Base-by-base conservation (phyloP, 2,797 vertebrate genomes). In the Sebastes oblongus region DNA sequence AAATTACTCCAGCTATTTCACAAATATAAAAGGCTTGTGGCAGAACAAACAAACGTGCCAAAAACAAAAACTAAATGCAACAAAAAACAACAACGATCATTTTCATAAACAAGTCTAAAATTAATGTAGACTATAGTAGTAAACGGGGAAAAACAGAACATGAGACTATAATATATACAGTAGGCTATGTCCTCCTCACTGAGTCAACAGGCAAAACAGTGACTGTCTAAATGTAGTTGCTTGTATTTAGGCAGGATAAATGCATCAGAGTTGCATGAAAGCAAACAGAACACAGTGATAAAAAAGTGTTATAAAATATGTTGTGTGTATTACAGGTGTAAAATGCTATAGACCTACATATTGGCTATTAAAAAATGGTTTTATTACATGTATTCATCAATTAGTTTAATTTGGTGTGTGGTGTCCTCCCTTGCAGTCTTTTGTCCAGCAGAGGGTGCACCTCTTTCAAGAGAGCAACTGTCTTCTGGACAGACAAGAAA, bases 391-490 rank as follows among this genome's bases (percentile, higher is more conserved):
- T 39, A 39, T 39, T 39, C 4, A 34, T 34, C 34, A 11, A 34
- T 34, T 34, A 34, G 2, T 34, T 34, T 11, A 34, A 34, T 34
- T 0, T 46, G 42, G 14, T 50, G 42, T 50, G 16, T 29, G 24
- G 12, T 30, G 34, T 58, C 27, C 56, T 54, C 4, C 9, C 7
- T 29, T 55, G 10, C 7, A 73, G 64, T 64, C 25, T 67, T 91
- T 87, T 75, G 34, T 3, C 50, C 77, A 84, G 2, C 27, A 87
- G 75, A 86, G 81, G 92, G 85, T 12, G 4, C 80, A 75, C 6
- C 30, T 70, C 8, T 77, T 64, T 59, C 42, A 85, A n/a, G 65
- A 85, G 25, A 76, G 68, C 25, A 46, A 42, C 34, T 3, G 75
- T 20, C n/a, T 87, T 50, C 64, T 79, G 8, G 12, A 77, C 64